Base-by-base conservation (phyloP, 2,113 vertebrate genomes). In the Tragelaphus imberbis region DNA sequence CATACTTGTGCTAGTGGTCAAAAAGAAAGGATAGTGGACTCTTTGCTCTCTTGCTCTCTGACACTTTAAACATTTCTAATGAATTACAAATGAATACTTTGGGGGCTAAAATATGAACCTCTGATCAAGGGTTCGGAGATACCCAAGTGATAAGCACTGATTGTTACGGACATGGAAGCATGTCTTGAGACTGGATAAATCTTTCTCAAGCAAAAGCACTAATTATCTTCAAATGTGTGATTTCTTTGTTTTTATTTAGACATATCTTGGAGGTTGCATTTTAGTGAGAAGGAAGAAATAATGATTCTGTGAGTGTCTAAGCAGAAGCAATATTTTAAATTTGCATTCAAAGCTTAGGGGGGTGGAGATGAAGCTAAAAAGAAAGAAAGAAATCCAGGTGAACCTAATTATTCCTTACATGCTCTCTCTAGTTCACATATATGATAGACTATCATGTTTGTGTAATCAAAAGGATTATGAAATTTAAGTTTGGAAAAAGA, bases 171-270 rank as follows among this genome's bases (percentile, higher is more conserved):
- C 90, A 80, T 58, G 36, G 92, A 94, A 96, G 90, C 51, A 44
- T 53, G 68, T 94, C 93, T 95, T 80, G n/a, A 82, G 55, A 96
- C 91, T 40, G 47, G 75, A 61, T 90, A 65, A 58, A 96, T 95
- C 91, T 88, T 94, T 94, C 77, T 82, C 75, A 71, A 97, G 91
- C 90, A 85, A 96, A 96, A 92, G 88, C 82, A 94, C 90, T 97
- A 94, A 97, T 96, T 98, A 97, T 96, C 90, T 82, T 96, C 93
- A 86, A 97, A 95, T 92, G 92, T 93, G 88, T 96, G 91, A 97
- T 96, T 94, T 90, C 96, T 97, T 97, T 98, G 97, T 98, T 96
- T 98, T 97, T 96, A 97, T 98, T 97, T 95, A 96, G 97, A 97
- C 80, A 89, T 33, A 65, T 86, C 36, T 96, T 97, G 47, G 71